phyloP scores from a whole-genome alignment of 2,888 invertebrate genomes.

The Augochlorella aurata region DNA sequence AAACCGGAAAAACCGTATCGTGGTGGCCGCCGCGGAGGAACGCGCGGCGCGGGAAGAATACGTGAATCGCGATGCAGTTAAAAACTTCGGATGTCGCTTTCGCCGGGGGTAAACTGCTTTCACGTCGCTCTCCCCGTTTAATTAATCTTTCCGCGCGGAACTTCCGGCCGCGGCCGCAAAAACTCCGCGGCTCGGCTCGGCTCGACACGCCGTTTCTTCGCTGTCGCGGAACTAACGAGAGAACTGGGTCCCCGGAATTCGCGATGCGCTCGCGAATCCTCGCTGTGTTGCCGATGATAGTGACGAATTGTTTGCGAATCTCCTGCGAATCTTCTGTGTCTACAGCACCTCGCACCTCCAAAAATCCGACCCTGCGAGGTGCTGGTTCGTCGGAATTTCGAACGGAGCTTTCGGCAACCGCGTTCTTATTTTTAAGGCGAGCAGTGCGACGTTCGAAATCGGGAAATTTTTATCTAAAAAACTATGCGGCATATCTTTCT shows the following conservation, averaged over 20 bases:
- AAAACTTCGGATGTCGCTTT: constrained; percentile 36
- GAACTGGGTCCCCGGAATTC: constrained; percentile 7
- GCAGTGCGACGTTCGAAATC: neutral
- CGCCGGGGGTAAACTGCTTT: constrained; percentile 25
- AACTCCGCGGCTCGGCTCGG: neutral
- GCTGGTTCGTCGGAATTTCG: neutral
- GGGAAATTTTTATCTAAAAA: neutral
- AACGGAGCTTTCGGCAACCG: neutral
- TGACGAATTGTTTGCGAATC: neutral
- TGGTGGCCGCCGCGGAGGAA: neutral
- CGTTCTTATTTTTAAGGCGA: neutral
- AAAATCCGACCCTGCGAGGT: neutral
- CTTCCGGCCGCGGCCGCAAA: neutral
- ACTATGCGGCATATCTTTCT: neutral
- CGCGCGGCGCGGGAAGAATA: constrained; percentile 12
- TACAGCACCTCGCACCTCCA: neutral
- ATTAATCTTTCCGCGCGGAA: constrained; percentile 36
- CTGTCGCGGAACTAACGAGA: neutral
- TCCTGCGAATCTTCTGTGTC: neutral
- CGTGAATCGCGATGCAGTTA: constrained; percentile 20
- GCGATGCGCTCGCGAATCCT: neutral
- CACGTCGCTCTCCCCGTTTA: constrained; percentile 24
- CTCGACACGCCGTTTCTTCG: neutral
- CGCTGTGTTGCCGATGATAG: neutral
- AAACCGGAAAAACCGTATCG: neutral